A percentile compares a stretch with the other conserved stretches of the same genome.
These are phyloP conservation scores for Mercenaria mercenaria DNA, from an alignment of 1,140 invertebrate genomes.

Conservation along the genomic window DNA sequence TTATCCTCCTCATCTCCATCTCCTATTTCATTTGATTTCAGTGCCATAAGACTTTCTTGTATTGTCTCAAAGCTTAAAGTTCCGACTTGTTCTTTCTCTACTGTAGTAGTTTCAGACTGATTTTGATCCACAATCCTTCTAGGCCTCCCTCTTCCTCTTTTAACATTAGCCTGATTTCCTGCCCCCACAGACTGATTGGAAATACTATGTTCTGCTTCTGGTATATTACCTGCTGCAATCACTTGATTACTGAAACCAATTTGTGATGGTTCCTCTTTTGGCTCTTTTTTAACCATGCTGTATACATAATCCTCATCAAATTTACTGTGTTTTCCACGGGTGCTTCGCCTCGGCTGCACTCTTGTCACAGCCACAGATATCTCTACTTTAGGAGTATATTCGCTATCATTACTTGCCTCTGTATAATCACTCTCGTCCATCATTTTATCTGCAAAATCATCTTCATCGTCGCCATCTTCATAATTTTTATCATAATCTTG, in stretches of 20 bases:
- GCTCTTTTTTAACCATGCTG: constrained; percentile 3
- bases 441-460: constrained; percentile 49
- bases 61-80: constrained; percentile 17
- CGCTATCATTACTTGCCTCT: constrained; percentile 40
- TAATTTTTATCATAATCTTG: neutral
- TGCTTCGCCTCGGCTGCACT: constrained; percentile 71
- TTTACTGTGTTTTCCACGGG: constrained; percentile 67
- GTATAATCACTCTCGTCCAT: constrained; percentile 13
- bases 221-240: neutral
- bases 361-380: neutral
- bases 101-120: neutral
- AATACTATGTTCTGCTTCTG: neutral
- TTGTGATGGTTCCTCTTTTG: neutral
- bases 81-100: neutral
- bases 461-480: constrained; percentile 65
- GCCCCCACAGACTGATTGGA: neutral
- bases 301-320: constrained; percentile 49
- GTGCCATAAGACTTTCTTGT: constrained; percentile 52
- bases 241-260: neutral
- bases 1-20: neutral
- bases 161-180: neutral
- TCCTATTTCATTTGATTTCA: constrained; percentile 57
- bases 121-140: constrained; percentile 15
- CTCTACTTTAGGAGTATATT: constrained; percentile 15
- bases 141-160: constrained; percentile 36